Evolutionary conservation across 2,113 vertebrate species (phyloP), one percentile per base, ranked within the genome.

Genomic region (Rhinoderma darwinii): DNA sequence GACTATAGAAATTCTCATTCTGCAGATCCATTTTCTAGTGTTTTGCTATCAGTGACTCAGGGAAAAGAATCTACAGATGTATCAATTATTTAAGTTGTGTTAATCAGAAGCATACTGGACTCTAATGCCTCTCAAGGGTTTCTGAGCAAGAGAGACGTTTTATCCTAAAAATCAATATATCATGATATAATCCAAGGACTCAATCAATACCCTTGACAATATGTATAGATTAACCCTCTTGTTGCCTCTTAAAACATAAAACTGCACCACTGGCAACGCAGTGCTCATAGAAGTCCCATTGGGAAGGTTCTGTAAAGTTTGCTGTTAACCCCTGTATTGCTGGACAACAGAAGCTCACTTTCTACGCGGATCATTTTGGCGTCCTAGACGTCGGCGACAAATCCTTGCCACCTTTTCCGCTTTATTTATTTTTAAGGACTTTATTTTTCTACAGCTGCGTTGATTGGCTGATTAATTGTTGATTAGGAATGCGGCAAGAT

Each of bases 401-500:
- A 25, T 25, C 20, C 4, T 22, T 3, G 1, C 22, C 70, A n/a
- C 9, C 27, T 27, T 27, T 50, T 50, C 75, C 1, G 14, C 47
- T 78, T 78, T 51, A 3, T 54, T 50, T 77, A 15, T 50, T 77
- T 32, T 47, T 44, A 70, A 70, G 22, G 30, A 56, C 76, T 79
- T 79, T 37, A 54, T 14, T 79, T 76, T 59, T 41, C 9, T n/a
- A 59, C 56, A 88, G 89, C 91, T 63, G 90, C 89, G 88, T 88
- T 91, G 91, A 92, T 93, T 92, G 93, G 90, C 89, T 89, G 92
- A 94, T 93, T 94, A 94, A 93, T 94, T 93, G 92, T 93, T 93
- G 91, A 93, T 93, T 91, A 93, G 90, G 89, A 88, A 89, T 89
- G 88, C 86, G 89, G 88, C 91, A 92, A 91, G 93, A 93, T 92